Conservation (phyloP, 2,797 vertebrate species). For the Huso huso region DNA sequence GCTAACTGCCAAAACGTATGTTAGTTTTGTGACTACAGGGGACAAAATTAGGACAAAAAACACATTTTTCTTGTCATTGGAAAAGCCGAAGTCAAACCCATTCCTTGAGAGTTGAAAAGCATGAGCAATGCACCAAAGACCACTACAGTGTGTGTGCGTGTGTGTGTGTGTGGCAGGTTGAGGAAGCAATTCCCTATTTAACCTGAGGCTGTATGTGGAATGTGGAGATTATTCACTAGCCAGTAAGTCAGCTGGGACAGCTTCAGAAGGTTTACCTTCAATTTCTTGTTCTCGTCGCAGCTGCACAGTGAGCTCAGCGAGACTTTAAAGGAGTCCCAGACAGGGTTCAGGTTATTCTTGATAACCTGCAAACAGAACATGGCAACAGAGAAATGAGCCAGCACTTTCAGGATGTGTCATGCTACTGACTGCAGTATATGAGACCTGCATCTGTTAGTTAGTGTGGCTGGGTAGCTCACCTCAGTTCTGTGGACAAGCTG, state of each 20-base stretch:
- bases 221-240: slow-evolving; percentile 4
- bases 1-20: too few relatives aligned
- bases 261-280: slow-evolving; percentile 62
- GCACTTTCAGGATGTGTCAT: neutral
- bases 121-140: too few relatives aligned
- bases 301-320: slow-evolving; percentile 88
- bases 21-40: too few relatives aligned
- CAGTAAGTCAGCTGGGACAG: neutral
- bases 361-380: slow-evolving; percentile 63
- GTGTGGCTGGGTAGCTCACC: slow-evolving; percentile 46
- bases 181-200: neutral
- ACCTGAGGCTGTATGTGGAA: neutral
- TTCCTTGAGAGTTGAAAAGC: too few relatives aligned
- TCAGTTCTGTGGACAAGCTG: slow-evolving; percentile 92
- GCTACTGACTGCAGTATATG: neutral
- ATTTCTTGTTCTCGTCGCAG: slow-evolving; percentile 81
- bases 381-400: neutral
- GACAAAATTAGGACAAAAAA: too few relatives aligned
- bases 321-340: slow-evolving; percentile 93
- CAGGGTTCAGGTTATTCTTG: slow-evolving; percentile 90
- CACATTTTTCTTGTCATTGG: too few relatives aligned
- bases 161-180: neutral
- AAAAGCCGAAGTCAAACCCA: too few relatives aligned
- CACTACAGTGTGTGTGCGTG: too few relatives aligned
- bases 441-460: neutral